Conservation (phyloP, 23 tunicate genomes). For the Trididemnum nubilum region DNA sequence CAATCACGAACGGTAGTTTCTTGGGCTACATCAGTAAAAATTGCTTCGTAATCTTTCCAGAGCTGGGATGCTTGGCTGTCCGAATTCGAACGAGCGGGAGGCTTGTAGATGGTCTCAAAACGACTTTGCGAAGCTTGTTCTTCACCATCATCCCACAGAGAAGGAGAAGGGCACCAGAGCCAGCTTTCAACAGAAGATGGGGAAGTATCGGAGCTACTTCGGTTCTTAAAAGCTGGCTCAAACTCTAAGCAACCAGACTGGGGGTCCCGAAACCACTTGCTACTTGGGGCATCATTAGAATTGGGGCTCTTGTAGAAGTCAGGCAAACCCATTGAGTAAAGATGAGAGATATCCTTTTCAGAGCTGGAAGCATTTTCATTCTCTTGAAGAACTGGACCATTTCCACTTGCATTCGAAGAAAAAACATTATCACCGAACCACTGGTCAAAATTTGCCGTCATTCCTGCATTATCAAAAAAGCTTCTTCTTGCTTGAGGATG, state of each 20-base stretch:
- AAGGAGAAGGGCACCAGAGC: conserved; percentile 89
- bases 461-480: conserved; percentile 9
- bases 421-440: neutral
- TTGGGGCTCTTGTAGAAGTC: neutral
- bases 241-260: conserved; percentile 76
- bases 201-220: conserved; percentile 27
- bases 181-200: conserved; percentile 67
- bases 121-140: conserved; percentile 55
- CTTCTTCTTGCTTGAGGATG: neutral
- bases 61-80: conserved; percentile 40
- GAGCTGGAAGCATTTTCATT: neutral
- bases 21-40: conserved; percentile 56
- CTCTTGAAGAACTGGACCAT: neutral
- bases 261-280: conserved; percentile 92
- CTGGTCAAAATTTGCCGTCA: neutral
- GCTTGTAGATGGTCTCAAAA: conserved; percentile 73
- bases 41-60: conserved; percentile 76
- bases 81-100: conserved; percentile 5
- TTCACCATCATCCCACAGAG: conserved; percentile 64
- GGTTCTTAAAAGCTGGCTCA: conserved; percentile 59
- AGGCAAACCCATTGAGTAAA: conserved; percentile 21
- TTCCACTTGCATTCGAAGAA: neutral
- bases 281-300: conserved; percentile 11
- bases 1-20: neutral
- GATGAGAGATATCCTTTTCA: conserved; percentile 30